These are phyloP conservation scores for Rhegmatorhina hoffmannsi DNA, from an alignment of 2,113 vertebrate genomes.

Conservation along the genomic window DNA sequence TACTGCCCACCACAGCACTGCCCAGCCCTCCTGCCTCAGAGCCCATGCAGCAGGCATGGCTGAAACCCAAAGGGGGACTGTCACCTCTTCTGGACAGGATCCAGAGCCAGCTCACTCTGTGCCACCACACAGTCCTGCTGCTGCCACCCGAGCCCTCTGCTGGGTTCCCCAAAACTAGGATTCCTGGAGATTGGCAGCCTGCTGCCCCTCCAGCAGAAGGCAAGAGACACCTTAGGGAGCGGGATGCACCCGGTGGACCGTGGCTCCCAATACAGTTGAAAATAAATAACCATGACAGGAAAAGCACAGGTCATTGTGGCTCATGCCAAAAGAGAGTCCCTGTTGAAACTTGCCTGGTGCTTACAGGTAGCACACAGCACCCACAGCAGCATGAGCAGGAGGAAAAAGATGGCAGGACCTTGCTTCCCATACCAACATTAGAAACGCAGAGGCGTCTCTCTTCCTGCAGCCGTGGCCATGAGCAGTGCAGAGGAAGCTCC, in stretches of 20 bases:
- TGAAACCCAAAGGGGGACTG: not conserved
- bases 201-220: not conserved
- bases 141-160: not conserved
- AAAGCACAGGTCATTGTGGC: not conserved
- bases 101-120: fast-evolving
- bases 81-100: not conserved
- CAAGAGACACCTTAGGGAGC: not conserved
- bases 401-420: fast-evolving
- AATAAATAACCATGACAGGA: not conserved
- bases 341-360: not conserved
- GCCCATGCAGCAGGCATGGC: not conserved
- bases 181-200: not conserved
- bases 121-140: fast-evolving
- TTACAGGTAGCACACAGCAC: not conserved
- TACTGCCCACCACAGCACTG: not conserved
- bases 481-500: not conserved
- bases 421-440: fast-evolving
- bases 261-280: not conserved
- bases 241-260: not conserved
- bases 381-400: not conserved
- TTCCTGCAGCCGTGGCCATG: fast-evolving
- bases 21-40: not conserved
- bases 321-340: not conserved
- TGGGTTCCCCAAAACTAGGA: not conserved
- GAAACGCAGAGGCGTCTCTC: fast-evolving